Conservation (phyloP, 2,113 vertebrate genomes). For the Saccopteryx leptura region DNA sequence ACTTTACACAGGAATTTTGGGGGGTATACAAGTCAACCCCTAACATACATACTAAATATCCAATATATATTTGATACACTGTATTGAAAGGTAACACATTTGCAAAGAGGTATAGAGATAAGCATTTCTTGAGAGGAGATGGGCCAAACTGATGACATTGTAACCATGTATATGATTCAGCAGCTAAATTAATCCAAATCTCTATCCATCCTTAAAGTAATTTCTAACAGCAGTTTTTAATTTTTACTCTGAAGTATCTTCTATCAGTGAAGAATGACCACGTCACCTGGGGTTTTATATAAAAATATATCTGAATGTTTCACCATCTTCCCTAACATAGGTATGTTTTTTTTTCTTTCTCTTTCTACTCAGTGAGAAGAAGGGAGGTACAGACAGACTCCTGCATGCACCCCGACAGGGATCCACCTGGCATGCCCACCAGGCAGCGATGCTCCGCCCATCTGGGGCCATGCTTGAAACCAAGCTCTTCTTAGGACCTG, state of each 20-base stretch:
- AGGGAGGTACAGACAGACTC: too few species aligned
- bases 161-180: neutral
- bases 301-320: neutral
- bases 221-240: neutral
- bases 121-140: neutral
- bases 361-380: too few species aligned
- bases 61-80: neutral
- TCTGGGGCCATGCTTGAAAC: too few species aligned
- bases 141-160: neutral
- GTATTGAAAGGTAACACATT: neutral
- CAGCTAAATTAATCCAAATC: neutral
- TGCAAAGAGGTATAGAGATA: neutral
- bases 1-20: neutral
- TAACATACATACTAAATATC: neutral
- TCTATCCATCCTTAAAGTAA: slow-evolving; percentile 25
- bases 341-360: neutral
- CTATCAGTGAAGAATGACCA: neutral
- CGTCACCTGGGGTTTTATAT: neutral
- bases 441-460: too few species aligned
- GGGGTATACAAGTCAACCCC: neutral
- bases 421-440: too few species aligned
- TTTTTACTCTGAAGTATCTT: slow-evolving; percentile 40
- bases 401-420: too few species aligned
- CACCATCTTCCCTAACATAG: neutral
- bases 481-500: too few species aligned